Conservation (phyloP, 2,113 vertebrate species). For the Nesoenas mayeri region DNA sequence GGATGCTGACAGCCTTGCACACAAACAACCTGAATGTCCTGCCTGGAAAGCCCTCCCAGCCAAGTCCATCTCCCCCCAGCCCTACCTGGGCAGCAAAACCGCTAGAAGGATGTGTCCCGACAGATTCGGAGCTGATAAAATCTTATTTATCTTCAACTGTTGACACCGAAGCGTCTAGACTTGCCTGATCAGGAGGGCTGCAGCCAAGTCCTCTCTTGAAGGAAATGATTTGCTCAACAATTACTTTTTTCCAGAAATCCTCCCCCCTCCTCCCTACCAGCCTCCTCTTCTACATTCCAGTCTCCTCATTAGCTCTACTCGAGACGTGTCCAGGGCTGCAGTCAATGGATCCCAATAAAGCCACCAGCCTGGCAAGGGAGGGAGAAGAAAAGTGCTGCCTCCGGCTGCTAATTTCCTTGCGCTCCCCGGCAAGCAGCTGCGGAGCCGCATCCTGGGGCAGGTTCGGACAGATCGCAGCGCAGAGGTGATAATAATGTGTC, state of each 20-base stretch:
- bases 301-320: conserved; percentile 61
- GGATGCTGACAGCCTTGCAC: neutral
- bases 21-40: neutral
- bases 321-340: conserved; percentile 62
- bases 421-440: conserved; percentile 74
- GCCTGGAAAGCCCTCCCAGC: neutral
- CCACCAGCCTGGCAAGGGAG: conserved; percentile 57
- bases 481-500: conserved; percentile 95
- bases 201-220: conserved; percentile 65
- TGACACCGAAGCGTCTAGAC: conserved; percentile 77
- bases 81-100: conserved; percentile 68
- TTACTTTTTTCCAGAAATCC: conserved; percentile 63
- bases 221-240: conserved; percentile 73
- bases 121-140: conserved; percentile 79
- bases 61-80: neutral
- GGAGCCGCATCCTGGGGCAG: conserved; percentile 78
- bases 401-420: conserved; percentile 77
- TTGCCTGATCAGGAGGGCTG: conserved; percentile 70
- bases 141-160: conserved; percentile 81
- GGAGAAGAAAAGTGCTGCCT: conserved; percentile 16
- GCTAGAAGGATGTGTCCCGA: conserved; percentile 82
- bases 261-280: neutral
- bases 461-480: conserved; percentile 81
- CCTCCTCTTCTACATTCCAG: conserved; percentile 62
- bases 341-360: conserved; percentile 69